Percentiles rank a stretch among this genome's conserved stretches.
These are phyloP conservation scores for Neoarius graeffei DNA, from an alignment of 2,113 vertebrate genomes.

Conservation along the genomic window DNA sequence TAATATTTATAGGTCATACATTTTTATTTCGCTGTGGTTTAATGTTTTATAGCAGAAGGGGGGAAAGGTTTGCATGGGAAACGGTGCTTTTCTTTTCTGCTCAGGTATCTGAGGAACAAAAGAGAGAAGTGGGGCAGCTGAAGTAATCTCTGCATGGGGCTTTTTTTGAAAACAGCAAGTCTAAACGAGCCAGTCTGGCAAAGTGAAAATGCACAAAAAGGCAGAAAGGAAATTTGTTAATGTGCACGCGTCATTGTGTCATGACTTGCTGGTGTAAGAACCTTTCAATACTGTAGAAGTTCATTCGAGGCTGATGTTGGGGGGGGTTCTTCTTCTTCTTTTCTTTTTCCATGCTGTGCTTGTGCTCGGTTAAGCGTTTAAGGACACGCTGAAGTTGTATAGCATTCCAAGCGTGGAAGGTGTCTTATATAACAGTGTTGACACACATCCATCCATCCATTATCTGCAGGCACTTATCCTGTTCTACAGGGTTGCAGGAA, in stretches of 20 bases:
- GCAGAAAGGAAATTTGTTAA: constrained; percentile 15
- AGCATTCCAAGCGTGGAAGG: constrained; percentile 13
- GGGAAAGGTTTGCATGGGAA: not conserved
- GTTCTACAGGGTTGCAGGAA: too few species aligned
- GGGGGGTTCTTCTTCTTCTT: not conserved
- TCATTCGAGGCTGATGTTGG: not conserved
- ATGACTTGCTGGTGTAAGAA: constrained; percentile 10
- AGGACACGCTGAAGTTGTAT: constrained; percentile 13
- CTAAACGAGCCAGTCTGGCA: not conserved
- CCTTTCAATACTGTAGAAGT: not conserved
- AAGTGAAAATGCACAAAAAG: constrained; percentile 22
- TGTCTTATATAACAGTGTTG: not conserved
- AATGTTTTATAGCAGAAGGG: constrained; percentile 6
- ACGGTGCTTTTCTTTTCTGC: not conserved
- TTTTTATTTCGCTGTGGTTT: constrained; percentile 23
- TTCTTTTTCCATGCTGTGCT: not conserved
- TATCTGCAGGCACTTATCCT: too few species aligned
- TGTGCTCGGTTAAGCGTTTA: constrained; percentile 18
- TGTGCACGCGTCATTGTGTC: not conserved
- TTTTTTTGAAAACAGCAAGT: not conserved
- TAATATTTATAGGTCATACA: constrained; percentile 42
- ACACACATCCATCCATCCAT: not conserved
- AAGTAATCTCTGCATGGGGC: not conserved
- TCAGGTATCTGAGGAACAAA: not conserved
- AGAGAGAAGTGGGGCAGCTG: not conserved